These are phyloP conservation scores for Perithous albicinctus DNA, from an alignment of 2,888 invertebrate species.

Conservation along the genomic window DNA sequence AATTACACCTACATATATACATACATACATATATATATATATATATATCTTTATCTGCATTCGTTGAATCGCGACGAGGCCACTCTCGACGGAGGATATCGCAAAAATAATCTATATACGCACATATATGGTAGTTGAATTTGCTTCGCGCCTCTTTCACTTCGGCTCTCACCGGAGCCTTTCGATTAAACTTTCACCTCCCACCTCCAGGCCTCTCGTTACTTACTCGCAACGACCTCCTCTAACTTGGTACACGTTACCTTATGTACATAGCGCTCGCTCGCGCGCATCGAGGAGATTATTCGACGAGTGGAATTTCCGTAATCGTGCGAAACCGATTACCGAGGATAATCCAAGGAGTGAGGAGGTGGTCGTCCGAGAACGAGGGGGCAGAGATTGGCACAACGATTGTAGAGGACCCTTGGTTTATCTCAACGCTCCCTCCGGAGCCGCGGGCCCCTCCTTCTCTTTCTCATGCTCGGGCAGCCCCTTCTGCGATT, in stretches of 20 bases:
- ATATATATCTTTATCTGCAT: neutral
- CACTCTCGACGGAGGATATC: neutral
- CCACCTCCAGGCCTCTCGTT: conserved; percentile 12
- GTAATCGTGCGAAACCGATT: conserved; percentile 66
- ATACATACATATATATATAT: too few species aligned
- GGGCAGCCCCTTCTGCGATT: conserved; percentile 13
- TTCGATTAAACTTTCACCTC: conserved; percentile 65
- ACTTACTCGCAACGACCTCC: conserved; percentile 11
- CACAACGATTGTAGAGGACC: conserved; percentile 55
- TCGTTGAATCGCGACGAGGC: neutral
- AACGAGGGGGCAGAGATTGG: conserved; percentile 52
- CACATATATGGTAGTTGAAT: conserved; percentile 35
- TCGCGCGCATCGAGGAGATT: conserved; percentile 36
- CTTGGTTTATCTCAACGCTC: conserved; percentile 53
- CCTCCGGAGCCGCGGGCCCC: conserved; percentile 32
- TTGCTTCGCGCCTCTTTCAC: conserved; percentile 29
- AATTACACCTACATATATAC: too few species aligned
- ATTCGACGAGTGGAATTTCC: conserved; percentile 65
- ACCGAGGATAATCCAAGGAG: conserved; percentile 60
- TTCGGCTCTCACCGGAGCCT: conserved; percentile 41
- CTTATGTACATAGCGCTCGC: conserved; percentile 44
- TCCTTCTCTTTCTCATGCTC: conserved; percentile 42
- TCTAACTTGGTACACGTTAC: conserved; percentile 23
- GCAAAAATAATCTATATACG: neutral
- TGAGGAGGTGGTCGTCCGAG: conserved; percentile 11